These are phyloP conservation scores for Scomber colias DNA, from an alignment of 2,113 vertebrate genomes.

Conservation along the genomic window DNA sequence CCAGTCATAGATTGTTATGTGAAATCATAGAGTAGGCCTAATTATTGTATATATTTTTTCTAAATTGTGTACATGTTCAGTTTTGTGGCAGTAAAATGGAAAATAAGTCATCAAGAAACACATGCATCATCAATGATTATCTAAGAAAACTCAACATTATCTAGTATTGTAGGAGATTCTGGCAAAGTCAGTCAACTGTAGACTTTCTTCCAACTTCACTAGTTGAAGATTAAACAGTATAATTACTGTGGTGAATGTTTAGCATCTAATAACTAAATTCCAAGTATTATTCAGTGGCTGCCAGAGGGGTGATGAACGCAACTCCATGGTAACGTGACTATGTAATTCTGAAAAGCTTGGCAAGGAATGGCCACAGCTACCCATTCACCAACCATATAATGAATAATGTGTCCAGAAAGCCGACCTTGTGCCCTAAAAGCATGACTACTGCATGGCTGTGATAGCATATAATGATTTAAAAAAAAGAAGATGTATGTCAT, in stretches of 20 bases:
- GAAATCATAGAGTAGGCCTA: background rate
- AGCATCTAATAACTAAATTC: slow-evolving; percentile 5
- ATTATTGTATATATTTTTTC: too few relatives aligned
- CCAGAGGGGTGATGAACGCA: background rate
- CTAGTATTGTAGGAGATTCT: background rate
- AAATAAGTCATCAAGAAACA: background rate
- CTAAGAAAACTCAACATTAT: background rate
- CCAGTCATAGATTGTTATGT: background rate
- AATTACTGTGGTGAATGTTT: background rate
- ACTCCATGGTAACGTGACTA: background rate
- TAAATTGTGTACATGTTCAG: background rate
- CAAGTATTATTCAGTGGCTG: background rate
- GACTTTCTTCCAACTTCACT: background rate
- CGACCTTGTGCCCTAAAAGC: slow-evolving; percentile 19
- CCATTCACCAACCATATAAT: background rate
- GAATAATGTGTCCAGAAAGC: background rate
- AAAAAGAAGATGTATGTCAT: background rate
- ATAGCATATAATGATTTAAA: background rate
- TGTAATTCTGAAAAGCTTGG: background rate
- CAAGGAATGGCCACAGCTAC: background rate
- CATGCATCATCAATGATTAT: background rate
- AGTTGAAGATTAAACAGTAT: background rate
- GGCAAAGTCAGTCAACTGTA: background rate
- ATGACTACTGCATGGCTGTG: background rate
- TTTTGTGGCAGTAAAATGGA: background rate